These are phyloP conservation scores for Heliangelus exortis DNA, from an alignment of 2,797 vertebrate genomes.

Conservation along the genomic window DNA sequence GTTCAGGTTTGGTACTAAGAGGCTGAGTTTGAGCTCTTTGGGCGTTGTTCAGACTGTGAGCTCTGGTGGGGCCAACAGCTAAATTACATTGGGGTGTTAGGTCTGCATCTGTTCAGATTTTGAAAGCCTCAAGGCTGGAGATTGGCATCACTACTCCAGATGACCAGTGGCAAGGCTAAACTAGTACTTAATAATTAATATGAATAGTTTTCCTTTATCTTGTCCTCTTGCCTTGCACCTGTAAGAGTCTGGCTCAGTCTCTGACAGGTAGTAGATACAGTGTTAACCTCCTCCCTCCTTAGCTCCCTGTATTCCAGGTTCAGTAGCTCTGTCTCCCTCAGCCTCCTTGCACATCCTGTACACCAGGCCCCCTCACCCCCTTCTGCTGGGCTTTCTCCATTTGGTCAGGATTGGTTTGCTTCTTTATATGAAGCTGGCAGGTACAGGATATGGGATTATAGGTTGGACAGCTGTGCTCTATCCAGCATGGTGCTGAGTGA, in stretches of 20 bases:
- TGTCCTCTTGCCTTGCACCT: background rate
- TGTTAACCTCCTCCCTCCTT: background rate
- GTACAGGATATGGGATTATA: background rate
- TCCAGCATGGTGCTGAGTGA: background rate
- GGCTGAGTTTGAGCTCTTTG: background rate
- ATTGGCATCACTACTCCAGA: background rate
- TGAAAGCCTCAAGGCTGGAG: background rate
- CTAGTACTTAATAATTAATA: background rate
- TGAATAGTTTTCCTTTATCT: background rate
- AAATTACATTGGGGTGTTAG: background rate
- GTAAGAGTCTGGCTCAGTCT: background rate
- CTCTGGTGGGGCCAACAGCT: too few relatives aligned
- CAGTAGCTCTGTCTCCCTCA: background rate
- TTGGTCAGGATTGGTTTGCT: background rate
- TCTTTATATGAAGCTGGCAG: background rate
- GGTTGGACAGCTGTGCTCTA: background rate
- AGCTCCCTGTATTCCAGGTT: background rate
- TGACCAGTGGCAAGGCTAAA: background rate
- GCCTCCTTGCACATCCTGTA: background rate
- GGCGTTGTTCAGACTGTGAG: background rate
- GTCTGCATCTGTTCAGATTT: background rate
- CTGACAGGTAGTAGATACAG: background rate
- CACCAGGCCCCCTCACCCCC: background rate
- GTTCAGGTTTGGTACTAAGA: background rate
- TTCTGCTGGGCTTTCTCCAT: background rate